Conservation (phyloP, 1,140 invertebrate species). For the Papilio glaucus region DNA sequence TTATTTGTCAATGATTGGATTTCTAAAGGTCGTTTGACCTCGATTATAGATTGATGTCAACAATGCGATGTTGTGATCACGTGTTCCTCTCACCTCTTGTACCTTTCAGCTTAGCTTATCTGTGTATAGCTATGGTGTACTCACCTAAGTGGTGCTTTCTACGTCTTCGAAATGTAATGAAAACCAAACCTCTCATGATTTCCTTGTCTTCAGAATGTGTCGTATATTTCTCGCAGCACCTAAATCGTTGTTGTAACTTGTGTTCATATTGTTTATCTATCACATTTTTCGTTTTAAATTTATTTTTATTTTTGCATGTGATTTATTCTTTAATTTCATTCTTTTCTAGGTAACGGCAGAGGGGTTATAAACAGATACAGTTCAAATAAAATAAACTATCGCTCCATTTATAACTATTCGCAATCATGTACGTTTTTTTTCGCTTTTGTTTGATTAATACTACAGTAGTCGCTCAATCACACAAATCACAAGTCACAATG, state of each 20-base stretch:
- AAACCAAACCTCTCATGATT: slow-evolving; percentile 23
- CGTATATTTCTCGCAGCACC: slow-evolving; percentile 1
- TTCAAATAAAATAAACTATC: slow-evolving; percentile 73
- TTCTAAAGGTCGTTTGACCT: slow-evolving; percentile 67
- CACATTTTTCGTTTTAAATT: slow-evolving; percentile 40
- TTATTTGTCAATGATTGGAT: slow-evolving; percentile 6
- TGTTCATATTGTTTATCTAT: slow-evolving; percentile 45
- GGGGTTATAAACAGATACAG: slow-evolving; percentile 73
- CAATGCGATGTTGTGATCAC: slow-evolving; percentile 64
- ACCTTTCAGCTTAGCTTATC: slow-evolving; percentile 72
- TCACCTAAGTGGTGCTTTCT: slow-evolving; percentile 55
- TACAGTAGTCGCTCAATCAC: too few relatives aligned
- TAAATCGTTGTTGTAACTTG: neutral
- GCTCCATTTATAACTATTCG: slow-evolving; percentile 64
- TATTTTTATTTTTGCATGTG: slow-evolving; percentile 54
- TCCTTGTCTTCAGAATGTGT: slow-evolving; percentile 27
- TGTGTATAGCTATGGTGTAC: slow-evolving; percentile 58
- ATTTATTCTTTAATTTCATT: slow-evolving; percentile 61
- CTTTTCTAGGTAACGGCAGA: slow-evolving; percentile 75
- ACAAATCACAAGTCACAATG: neutral
- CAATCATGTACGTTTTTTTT: slow-evolving; percentile 74
- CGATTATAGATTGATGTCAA: slow-evolving; percentile 59
- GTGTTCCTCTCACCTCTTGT: slow-evolving; percentile 61
- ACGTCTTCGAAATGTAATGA: slow-evolving; percentile 49
- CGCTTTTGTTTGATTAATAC: slow-evolving; percentile 16